Base-by-base conservation (phyloP, 1,140 invertebrate species). In the Euura lappo region DNA sequence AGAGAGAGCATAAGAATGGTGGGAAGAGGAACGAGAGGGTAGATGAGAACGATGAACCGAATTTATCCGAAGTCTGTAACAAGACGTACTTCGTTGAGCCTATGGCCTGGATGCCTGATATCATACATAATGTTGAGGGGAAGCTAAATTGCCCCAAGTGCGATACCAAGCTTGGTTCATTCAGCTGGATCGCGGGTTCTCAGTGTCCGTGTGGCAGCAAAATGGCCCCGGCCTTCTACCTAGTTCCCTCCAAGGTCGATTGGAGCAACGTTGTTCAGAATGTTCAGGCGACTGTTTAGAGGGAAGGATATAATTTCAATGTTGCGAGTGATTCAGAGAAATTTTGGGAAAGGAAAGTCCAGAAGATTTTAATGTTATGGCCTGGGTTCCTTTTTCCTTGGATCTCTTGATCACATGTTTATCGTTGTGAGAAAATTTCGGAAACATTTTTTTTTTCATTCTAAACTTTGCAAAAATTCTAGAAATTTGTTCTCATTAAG, bases 101-200 rank as follows among this genome's bases (percentile, higher is more conserved):
- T 1, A 87, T 96, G 79, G 87, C 90, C 28, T 96, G 95, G 95
- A 96, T 96, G 94, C 87, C 88, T 13, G 90, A 91, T 76, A 92
- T 94, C 65, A 87, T 89, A 60, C 90, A 92, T 76, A 90, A 89
- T 72, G 90, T 91, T 2, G 91, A 94, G 79, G 94, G 94, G 2
- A 95, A 95, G 84, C 84, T 96, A n/a, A 89, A 93, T 82, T 96
- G 95, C 83, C 95, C 95, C 43, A 95, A 95, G 84, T 96, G 95
- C 78, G 88, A 88, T 65, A 91, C 91, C 65, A 96, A 96, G 84
- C 86, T 96, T 65, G 95, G 94, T 4, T 94, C 93, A 64, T 96
- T 94, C 81, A 95, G 93, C 84, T 96, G 94, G 95, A 89, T 95
- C 68, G 60, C 88, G 88, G 93, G 93, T 71, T 95, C 93, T 79